phyloP scores from a whole-genome alignment of 53 echinoderm and acorn worm genomes.

The Temnopleurus reevesii region DNA sequence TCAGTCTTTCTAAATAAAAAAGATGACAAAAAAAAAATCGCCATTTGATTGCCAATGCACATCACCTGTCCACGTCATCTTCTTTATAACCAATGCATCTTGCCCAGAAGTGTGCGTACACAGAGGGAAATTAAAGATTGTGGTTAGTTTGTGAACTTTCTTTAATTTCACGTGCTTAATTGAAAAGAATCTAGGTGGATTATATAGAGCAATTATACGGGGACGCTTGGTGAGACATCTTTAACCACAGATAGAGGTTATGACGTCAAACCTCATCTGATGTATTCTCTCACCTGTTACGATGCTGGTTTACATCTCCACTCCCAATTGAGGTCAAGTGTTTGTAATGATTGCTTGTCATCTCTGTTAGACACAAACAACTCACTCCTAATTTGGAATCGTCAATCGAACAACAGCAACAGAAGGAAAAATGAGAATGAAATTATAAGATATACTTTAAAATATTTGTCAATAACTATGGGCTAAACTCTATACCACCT shows the following conservation, averaged over 20 bases:
- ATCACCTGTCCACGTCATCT: too few relatives aligned
- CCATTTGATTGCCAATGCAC: too few relatives aligned
- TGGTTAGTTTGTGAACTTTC: neutral
- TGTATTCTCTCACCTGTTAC: conserved; percentile 4
- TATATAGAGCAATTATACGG: neutral
- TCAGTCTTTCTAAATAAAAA: too few relatives aligned
- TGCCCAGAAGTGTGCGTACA: too few relatives aligned
- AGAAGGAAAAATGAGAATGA: neutral
- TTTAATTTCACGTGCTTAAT: neutral
- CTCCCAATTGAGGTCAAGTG: neutral
- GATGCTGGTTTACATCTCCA: neutral
- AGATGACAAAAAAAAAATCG: too few relatives aligned
- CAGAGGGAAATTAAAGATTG: neutral
- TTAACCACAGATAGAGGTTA: neutral
- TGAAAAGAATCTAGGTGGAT: neutral
- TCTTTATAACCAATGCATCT: too few relatives aligned
- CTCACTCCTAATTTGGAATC: neutral
- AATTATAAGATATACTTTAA: too few relatives aligned
- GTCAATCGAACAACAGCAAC: neutral
- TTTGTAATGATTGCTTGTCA: neutral
- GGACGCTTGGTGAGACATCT: neutral
- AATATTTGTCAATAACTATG: too few relatives aligned
- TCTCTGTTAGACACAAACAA: neutral
- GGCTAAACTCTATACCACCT: too few relatives aligned
- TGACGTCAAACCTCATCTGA: neutral